phyloP scores from a whole-genome alignment of 2,888 invertebrate species.

The Lepas anatifera region DNA sequence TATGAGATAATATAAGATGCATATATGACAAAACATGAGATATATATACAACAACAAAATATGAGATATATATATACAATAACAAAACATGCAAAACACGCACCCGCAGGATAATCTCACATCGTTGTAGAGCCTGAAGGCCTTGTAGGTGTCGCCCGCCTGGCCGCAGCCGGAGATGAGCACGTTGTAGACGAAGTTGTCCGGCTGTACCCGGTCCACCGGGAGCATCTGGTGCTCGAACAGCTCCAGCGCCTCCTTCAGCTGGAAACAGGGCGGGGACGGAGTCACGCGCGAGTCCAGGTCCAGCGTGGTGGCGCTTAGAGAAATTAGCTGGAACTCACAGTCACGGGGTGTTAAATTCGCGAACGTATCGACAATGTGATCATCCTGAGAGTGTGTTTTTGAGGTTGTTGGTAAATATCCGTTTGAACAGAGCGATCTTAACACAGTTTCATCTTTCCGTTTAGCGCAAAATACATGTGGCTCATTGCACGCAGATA shows the following conservation, averaged over 20 bases:
- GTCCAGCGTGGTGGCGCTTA: too few species aligned
- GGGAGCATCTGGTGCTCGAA: conserved; percentile 20
- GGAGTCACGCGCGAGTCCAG: not conserved
- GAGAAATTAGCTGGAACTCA: not conserved
- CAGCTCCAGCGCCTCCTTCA: conserved; percentile 20
- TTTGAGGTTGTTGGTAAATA: too few species aligned
- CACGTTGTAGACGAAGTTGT: conserved; percentile 31
- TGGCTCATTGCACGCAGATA: too few species aligned
- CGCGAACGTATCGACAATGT: not conserved
- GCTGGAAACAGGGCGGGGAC: not conserved
- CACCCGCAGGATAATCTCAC: conserved; percentile 30
- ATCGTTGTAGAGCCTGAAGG: conserved; percentile 64
- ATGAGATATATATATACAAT: too few species aligned
- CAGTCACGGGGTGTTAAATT: not conserved
- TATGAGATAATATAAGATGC: too few species aligned
- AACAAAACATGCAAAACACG: too few species aligned
- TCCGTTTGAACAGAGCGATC: not conserved
- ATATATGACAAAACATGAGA: not conserved
- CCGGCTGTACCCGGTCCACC: conserved; percentile 15
- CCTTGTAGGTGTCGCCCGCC: conserved; percentile 72
- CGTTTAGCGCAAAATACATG: too few species aligned
- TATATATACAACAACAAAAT: too few species aligned
- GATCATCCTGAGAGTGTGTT: not conserved
- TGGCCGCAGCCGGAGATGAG: conserved; percentile 71
- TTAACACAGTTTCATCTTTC: not conserved